These are phyloP conservation scores for Malacoraja senta DNA, from an alignment of 2,797 vertebrate species.

Conservation along the genomic window DNA sequence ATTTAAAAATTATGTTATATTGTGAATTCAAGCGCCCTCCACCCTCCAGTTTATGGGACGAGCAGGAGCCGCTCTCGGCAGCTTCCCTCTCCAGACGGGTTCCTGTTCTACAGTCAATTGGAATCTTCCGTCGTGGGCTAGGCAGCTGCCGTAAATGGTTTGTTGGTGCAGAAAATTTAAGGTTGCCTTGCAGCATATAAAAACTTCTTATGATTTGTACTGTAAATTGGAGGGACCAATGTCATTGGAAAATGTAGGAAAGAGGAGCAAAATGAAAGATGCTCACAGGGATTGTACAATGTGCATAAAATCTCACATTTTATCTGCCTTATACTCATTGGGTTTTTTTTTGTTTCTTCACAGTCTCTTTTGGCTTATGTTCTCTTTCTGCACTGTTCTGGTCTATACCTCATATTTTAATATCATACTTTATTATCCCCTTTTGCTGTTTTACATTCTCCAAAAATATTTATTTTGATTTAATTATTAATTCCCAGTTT, in stretches of 20 bases:
- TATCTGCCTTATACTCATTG: too few relatives aligned
- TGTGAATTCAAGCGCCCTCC: too few relatives aligned
- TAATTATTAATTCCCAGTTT: slow-evolving; percentile 37
- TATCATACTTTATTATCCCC: background rate
- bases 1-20: too few relatives aligned
- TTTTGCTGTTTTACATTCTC: slow-evolving; percentile 34
- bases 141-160: background rate
- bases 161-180: background rate
- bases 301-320: too few relatives aligned
- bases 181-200: background rate
- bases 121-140: too few relatives aligned
- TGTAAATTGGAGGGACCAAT: background rate
- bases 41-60: too few relatives aligned
- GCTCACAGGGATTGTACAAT: too few relatives aligned
- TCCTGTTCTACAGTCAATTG: too few relatives aligned
- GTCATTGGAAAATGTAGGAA: too few relatives aligned
- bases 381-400: background rate
- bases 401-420: background rate
- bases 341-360: background rate
- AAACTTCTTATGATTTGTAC: background rate
- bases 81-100: too few relatives aligned
- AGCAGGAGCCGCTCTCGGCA: too few relatives aligned
- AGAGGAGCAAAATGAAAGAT: too few relatives aligned
- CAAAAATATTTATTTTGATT: background rate
- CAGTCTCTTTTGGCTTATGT: slow-evolving; percentile 2